phyloP scores from a whole-genome alignment of 1,140 invertebrate species.

The Acyrthosiphon pisum region DNA sequence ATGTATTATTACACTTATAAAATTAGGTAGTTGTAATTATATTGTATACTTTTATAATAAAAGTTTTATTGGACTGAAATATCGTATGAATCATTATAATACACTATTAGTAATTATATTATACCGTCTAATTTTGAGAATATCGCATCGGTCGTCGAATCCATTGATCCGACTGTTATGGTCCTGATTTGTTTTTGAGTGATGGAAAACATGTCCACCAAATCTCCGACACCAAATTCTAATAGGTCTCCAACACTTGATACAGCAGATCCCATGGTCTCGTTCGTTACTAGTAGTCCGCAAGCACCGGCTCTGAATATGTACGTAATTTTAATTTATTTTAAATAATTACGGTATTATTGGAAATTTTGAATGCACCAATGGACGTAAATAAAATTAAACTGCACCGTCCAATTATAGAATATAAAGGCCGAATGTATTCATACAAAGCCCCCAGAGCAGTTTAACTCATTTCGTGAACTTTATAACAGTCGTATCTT shows the following conservation, averaged over 20 bases:
- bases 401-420: not conserved
- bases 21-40: not conserved
- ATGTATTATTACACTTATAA: not conserved
- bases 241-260: slow-evolving; percentile 30
- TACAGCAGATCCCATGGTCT: slow-evolving; percentile 15
- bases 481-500: slow-evolving; percentile 1
- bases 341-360: not conserved
- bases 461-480: not conserved
- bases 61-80: not conserved
- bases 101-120: not conserved
- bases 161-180: slow-evolving; percentile 41
- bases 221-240: slow-evolving; percentile 30
- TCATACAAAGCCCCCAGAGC: not conserved
- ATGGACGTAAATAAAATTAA: not conserved
- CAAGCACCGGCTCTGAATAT: slow-evolving; percentile 20
- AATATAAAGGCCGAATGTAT: not conserved
- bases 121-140: slow-evolving; percentile 46
- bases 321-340: not conserved
- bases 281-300: slow-evolving; percentile 37
- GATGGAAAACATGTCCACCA: slow-evolving; percentile 50
- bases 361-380: not conserved
- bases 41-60: too few species aligned
- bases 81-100: not conserved
- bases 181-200: slow-evolving; percentile 53
- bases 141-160: slow-evolving; percentile 22